Base-by-base conservation (phyloP, 2,888 invertebrate genomes). In the Drosophila prostipennis region DNA sequence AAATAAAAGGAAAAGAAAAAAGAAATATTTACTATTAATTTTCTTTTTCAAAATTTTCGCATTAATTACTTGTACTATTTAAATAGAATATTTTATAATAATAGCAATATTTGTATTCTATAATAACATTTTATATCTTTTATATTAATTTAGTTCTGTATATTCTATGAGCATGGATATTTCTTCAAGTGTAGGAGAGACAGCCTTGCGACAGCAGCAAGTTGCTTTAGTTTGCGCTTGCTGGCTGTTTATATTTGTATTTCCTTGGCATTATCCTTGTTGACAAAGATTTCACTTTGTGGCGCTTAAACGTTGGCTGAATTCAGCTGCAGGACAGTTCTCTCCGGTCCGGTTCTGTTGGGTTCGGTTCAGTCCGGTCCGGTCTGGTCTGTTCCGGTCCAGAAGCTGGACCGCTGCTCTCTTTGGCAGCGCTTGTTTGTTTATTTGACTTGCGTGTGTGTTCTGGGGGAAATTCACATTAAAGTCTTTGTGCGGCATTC, bases 201-300 rank as follows among this genome's bases (percentile, higher is more conserved):
- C 43, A 73, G 72, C 77, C 63, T 69, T 80, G 45, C 74, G 74
- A 78, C 59, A 77, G 72, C 71, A 57, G 45, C 71, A 80, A 83
- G 81, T 74, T 84, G 84, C 78, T 89, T 82, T 77, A 87, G 86
- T 85, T 89, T 87, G 89, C 80, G 85, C 87, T 89, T 74, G 89
- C 80, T 79, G 89, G 78, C 88, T 89, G 88, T 85, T 85, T 86
- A 86, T 85, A 89, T 86, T 86, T 86, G 88, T 89, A 89, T 89
- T 86, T 89, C 85, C 89, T 85, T 86, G 83, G 89, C 80, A 89
- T 86, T 86, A 89, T 89, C 89, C 85, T 78, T 88, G 89, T 86
- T 89, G 89, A 86, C 89, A 89, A 86, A 89, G 88, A 89, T 86
- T 86, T 86, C 85, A 89, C 89, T 89, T 89, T 87, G 89, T 89